Percentiles rank a stretch among this genome's conserved stretches.
Evolutionary conservation across 2,113 vertebrate species (phyloP).

Genomic region (Morone saxatilis): DNA sequence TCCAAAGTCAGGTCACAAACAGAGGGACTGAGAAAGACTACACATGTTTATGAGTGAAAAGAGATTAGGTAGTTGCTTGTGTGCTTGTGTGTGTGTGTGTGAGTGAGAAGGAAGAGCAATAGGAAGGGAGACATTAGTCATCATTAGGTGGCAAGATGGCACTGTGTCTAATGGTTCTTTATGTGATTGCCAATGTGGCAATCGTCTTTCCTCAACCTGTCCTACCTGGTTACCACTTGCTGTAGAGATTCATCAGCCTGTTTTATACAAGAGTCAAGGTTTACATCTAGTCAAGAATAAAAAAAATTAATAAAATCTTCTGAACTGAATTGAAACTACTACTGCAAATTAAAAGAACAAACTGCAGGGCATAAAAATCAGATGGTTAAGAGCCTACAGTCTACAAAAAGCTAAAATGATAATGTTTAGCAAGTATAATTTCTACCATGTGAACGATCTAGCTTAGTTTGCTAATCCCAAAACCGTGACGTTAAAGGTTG

Average conservation of each 20-base stretch:
- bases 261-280: conserved; percentile 40
- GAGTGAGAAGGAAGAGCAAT: conserved; percentile 7
- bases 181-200: conserved; percentile 90
- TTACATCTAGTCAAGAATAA: not conserved
- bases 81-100: not conserved
- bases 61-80: conserved; percentile 19
- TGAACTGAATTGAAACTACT: not conserved
- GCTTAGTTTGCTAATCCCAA: not conserved
- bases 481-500: not conserved
- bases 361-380: not conserved
- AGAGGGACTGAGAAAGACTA: not conserved
- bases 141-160: conserved; percentile 94
- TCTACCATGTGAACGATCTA: not conserved
- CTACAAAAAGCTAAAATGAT: not conserved
- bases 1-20: conserved; percentile 69
- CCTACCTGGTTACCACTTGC: conserved; percentile 89
- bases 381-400: not conserved
- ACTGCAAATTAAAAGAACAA: not conserved
- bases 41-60: conserved; percentile 44
- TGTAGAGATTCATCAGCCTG: conserved; percentile 86
- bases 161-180: conserved; percentile 92
- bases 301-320: not conserved
- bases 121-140: conserved; percentile 93
- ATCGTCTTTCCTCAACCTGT: conserved; percentile 90
- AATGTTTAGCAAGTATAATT: not conserved